phyloP scores from a whole-genome alignment of 2,888 invertebrate species.

The Dolichomitus sp. region DNA sequence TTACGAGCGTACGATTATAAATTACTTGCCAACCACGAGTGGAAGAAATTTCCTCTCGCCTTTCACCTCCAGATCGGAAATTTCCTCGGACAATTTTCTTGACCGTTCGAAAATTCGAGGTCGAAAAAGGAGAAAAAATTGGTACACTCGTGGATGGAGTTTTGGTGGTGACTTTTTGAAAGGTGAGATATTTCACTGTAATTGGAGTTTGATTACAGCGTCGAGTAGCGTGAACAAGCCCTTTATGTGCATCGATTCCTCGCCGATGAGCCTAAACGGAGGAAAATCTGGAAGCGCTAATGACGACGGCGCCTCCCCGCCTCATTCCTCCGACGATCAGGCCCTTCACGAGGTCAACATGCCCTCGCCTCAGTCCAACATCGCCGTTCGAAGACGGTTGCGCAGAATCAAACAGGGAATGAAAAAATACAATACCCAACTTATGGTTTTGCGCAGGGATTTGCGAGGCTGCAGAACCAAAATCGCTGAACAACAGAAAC shows the following conservation, averaged over 20 bases:
- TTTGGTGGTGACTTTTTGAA: not conserved
- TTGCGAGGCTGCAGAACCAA: slow-evolving; percentile 93
- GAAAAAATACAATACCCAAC: slow-evolving; percentile 95
- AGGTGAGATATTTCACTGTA: slow-evolving; percentile 9
- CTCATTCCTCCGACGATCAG: slow-evolving; percentile 86
- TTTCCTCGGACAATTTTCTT: not conserved
- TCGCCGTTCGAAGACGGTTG: slow-evolving; percentile 95
- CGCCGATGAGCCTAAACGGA: slow-evolving; percentile 87
- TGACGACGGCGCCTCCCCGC: slow-evolving; percentile 86
- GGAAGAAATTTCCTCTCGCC: not conserved
- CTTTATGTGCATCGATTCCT: slow-evolving; percentile 83
- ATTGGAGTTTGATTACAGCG: slow-evolving; percentile 73
- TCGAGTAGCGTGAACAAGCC: slow-evolving; percentile 82
- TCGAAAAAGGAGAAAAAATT: not conserved
- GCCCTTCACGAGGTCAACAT: slow-evolving; percentile 85
- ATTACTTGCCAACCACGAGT: not conserved
- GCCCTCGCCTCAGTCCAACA: slow-evolving; percentile 93
- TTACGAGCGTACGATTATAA: not conserved
- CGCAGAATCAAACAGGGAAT: slow-evolving; percentile 96
- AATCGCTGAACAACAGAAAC: slow-evolving; percentile 94
- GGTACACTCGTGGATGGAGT: slow-evolving; percentile 1
- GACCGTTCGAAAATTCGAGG: not conserved
- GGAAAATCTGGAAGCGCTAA: slow-evolving; percentile 87
- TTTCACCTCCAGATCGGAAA: not conserved
- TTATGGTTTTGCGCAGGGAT: slow-evolving; percentile 93